Base-by-base conservation (phyloP, 2,888 invertebrate genomes). In the Eilema sororculum region DNA sequence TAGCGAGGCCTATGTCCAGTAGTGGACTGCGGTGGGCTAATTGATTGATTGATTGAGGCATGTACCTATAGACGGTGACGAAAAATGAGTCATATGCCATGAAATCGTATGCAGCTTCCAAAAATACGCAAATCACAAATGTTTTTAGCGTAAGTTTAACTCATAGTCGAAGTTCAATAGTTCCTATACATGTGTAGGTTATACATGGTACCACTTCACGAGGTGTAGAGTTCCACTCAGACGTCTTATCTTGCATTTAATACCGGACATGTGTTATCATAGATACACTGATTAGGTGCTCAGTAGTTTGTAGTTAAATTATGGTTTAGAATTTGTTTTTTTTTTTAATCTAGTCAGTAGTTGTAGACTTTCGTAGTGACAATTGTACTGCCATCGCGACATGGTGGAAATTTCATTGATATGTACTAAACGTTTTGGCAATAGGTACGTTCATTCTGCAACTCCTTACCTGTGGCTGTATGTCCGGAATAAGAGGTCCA, bases 211-310 rank as follows among this genome's bases (percentile, higher is more conserved):
- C 16, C 6, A 25, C 25, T 25, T 58, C 16, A 25, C 16, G 25
- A 16, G 16, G 25, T 58, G n/a, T 52, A 20, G 52, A 52, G n/a
- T 52, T 52, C n/a, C 52, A 52, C 52, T 20, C 46, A 46, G 52
- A 52, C 52, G n/a, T 52, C 52, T 52, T 52, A 52, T 52, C 52
- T 52, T 52, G 52, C 52, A 52, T 52, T 52, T 52, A n/a, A 52
- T 52, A 52, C 52, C 52, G 52, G n/a, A 52, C n/a, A 52, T 52
- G n/a, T 52, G n/a, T 52, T 52, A 52, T 52, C 52, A n/a, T n/a
- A 52, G 52, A 52, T 2, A 52, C 8, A 20, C n/a, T 20, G 52
- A 52, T 52, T 52, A 46, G 46, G n/a, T 52, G 52, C 20, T 52
- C n/a, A 52, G 52, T 52, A 52, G 52, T 52, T 46, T n/a, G 52